These are phyloP conservation scores for Rhea americana DNA, from an alignment of 2,113 vertebrate species.

Conservation along the genomic window DNA sequence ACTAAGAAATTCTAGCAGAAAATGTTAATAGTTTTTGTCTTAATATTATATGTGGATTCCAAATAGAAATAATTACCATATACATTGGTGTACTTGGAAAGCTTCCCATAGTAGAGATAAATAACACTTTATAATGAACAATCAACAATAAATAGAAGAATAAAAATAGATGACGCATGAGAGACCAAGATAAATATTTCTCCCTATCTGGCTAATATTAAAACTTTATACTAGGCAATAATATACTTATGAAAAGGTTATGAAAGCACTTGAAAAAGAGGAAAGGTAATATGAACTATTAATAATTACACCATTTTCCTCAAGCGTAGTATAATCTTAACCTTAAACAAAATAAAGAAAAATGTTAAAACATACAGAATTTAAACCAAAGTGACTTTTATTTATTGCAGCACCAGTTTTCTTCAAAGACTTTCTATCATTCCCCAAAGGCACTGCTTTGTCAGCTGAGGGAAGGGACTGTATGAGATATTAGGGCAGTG, in stretches of 20 bases:
- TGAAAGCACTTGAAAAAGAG: background rate
- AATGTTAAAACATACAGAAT: background rate
- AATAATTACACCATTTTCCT: background rate
- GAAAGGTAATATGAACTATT: background rate
- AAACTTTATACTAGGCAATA: background rate
- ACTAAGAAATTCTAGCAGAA: background rate
- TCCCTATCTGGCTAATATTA: background rate
- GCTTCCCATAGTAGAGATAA: background rate
- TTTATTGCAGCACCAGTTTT: background rate
- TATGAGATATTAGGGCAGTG: background rate
- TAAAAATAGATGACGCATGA: background rate
- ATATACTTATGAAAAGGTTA: background rate
- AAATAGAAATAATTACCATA: background rate
- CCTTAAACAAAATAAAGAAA: background rate
- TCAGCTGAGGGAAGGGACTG: background rate
- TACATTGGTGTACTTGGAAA: background rate
- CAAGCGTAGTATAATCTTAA: background rate
- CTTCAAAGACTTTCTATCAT: background rate
- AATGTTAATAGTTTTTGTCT: background rate
- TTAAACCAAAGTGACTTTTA: background rate
- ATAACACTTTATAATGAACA: background rate
- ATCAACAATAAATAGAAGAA: slow-evolving; percentile 11
- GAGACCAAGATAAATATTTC: slow-evolving; percentile 13
- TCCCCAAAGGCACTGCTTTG: background rate
- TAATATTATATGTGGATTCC: background rate